These are phyloP conservation scores for Hyperoplus immaculatus DNA, from an alignment of 2,797 vertebrate species.

Conservation along the genomic window DNA sequence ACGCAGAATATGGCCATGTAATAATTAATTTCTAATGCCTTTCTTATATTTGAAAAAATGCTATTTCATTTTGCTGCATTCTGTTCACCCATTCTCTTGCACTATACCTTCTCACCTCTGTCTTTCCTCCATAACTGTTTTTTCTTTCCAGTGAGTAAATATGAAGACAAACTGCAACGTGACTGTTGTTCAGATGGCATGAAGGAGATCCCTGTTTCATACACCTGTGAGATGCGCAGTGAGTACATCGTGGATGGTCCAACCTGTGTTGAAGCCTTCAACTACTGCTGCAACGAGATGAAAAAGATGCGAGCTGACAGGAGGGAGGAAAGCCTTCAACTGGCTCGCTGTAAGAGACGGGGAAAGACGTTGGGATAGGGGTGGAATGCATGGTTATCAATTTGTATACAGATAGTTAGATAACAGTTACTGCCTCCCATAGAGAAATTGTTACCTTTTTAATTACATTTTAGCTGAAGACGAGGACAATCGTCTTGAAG, in stretches of 20 bases:
- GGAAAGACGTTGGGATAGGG: background rate
- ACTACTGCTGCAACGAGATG: slow-evolving; percentile 87
- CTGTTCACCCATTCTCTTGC: background rate
- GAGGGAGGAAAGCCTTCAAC: slow-evolving; percentile 42
- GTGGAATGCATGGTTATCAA: background rate
- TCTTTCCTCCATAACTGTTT: background rate
- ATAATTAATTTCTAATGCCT: no score
- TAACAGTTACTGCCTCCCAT: background rate
- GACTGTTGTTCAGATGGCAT: slow-evolving; percentile 90
- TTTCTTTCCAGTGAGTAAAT: slow-evolving; percentile 77
- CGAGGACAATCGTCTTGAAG: slow-evolving; percentile 68
- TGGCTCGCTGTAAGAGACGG: slow-evolving; percentile 77
- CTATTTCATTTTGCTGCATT: no score
- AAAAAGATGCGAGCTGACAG: slow-evolving; percentile 33
- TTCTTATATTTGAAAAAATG: no score
- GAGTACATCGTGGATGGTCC: slow-evolving; percentile 79
- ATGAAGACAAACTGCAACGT: slow-evolving; percentile 53
- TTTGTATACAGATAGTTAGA: background rate
- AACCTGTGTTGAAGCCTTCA: slow-evolving; percentile 84
- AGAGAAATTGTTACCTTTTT: background rate
- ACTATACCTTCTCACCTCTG: background rate
- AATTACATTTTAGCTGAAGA: slow-evolving; percentile 69
- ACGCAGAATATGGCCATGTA: no score
- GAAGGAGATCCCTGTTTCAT: slow-evolving; percentile 80
- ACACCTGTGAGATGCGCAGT: slow-evolving; percentile 81